Evolutionary conservation across 2,888 invertebrate species (phyloP).

Genomic region (Endomychus coccineus): DNA sequence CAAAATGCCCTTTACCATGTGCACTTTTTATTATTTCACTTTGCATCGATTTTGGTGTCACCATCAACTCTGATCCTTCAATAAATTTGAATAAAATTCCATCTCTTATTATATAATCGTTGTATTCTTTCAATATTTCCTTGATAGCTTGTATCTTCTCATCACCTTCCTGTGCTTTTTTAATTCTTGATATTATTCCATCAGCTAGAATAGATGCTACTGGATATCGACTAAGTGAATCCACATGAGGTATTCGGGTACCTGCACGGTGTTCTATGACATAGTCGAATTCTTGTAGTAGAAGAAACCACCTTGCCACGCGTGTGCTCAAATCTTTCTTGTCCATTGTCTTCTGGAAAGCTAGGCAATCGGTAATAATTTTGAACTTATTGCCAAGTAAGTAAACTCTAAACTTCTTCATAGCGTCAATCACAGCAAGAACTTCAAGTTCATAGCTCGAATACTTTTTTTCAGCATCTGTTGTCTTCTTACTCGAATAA

Average conservation of each 20-base stretch:
- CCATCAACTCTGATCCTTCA: too few relatives aligned
- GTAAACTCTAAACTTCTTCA: constrained; percentile 26
- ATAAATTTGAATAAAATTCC: too few relatives aligned
- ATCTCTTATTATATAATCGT: too few relatives aligned
- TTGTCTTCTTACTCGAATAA: constrained; percentile 29
- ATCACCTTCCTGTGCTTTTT: too few relatives aligned
- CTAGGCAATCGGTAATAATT: constrained; percentile 29
- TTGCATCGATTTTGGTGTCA: too few relatives aligned
- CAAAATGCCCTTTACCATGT: constrained; percentile 18
- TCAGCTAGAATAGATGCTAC: constrained; percentile 15
- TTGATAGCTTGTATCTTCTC: too few relatives aligned
- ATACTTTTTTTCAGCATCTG: constrained; percentile 23
- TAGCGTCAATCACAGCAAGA: constrained; percentile 25
- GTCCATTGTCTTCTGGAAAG: constrained; percentile 17
- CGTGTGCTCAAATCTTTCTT: constrained; percentile 19
- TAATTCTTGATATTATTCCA: too few relatives aligned
- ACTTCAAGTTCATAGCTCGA: constrained; percentile 31
- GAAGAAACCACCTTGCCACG: constrained; percentile 14
- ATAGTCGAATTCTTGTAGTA: constrained; percentile 12
- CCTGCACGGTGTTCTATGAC: constrained; percentile 10
- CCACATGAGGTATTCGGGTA: constrained; percentile 5
- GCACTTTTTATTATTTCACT: too few relatives aligned
- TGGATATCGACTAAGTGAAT: constrained; percentile 12
- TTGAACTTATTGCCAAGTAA: constrained; percentile 25
- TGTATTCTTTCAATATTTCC: too few relatives aligned